A percentile compares a stretch with the other conserved stretches of the same genome.
phyloP scores from a whole-genome alignment of 2,888 invertebrate genomes.

The Nineta flava region DNA sequence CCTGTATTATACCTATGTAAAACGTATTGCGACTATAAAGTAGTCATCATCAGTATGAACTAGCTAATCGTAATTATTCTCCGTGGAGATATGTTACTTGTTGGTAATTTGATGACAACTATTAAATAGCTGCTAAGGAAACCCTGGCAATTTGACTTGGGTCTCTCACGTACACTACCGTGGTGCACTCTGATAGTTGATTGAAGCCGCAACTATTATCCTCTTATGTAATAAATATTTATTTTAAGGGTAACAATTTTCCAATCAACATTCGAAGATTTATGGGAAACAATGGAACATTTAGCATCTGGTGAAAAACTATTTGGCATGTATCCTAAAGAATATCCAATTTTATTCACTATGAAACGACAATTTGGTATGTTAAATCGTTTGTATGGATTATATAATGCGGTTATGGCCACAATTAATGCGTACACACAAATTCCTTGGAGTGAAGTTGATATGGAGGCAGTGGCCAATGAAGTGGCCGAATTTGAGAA shows the following conservation, averaged over 20 bases:
- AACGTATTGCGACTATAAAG: no score
- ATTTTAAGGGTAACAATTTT: slow-evolving; percentile 24
- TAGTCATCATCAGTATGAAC: no score
- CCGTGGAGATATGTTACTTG: no score
- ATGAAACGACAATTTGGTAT: slow-evolving; percentile 74
- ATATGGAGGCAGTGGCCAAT: slow-evolving; percentile 63
- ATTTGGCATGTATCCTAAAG: slow-evolving; percentile 68
- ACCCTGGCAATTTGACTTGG: no score
- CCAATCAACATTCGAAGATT: slow-evolving; percentile 66
- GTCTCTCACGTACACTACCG: no score
- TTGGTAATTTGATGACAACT: no score
- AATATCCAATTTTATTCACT: slow-evolving; percentile 63
- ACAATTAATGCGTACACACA: slow-evolving; percentile 77
- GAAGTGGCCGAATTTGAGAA: slow-evolving; percentile 73
- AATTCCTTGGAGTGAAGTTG: slow-evolving; percentile 67
- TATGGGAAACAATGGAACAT: slow-evolving; percentile 68
- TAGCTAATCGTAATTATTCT: neutral
- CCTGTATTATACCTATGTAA: neutral
- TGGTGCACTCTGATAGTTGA: no score
- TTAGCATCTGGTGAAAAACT: slow-evolving; percentile 71
- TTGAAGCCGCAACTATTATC: no score
- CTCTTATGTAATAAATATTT: neutral
- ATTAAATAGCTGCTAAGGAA: no score
- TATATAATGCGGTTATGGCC: slow-evolving; percentile 70
- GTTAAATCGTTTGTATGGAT: slow-evolving; percentile 61